phyloP scores from a whole-genome alignment of 2,797 vertebrate species.

The Astyanax mexicanus region DNA sequence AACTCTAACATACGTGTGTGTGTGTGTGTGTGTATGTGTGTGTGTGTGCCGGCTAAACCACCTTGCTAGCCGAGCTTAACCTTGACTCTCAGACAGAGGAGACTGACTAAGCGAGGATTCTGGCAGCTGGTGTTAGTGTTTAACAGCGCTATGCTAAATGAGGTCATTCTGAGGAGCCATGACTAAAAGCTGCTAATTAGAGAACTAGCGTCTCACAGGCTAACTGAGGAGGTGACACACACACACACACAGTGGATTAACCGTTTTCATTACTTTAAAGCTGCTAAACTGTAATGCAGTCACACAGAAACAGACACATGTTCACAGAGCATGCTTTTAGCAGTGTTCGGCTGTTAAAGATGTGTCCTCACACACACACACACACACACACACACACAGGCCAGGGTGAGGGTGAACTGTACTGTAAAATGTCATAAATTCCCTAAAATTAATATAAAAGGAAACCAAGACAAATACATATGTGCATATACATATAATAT shows the following conservation, averaged over 20 bases:
- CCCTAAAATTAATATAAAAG: no score
- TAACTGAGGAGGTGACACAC: constrained; percentile 12
- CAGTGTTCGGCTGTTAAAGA: background rate
- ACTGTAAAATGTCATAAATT: no score
- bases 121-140: constrained; percentile 57
- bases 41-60: background rate
- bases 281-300: constrained; percentile 5
- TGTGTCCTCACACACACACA: no score
- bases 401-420: background rate
- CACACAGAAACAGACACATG: background rate
- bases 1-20: background rate
- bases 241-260: constrained; percentile 42
- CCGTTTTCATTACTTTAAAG: constrained; percentile 30
- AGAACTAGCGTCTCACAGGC: constrained; percentile 58
- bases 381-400: no score
- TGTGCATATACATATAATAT: no score
- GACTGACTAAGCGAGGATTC: constrained; percentile 45
- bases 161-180: constrained; percentile 66
- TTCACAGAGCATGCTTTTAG: constrained; percentile 7
- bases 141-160: constrained; percentile 46
- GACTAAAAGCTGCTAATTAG: constrained; percentile 73
- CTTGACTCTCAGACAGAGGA: constrained; percentile 17
- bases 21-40: no score
- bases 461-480: no score
- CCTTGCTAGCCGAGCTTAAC: background rate